Base-by-base conservation (phyloP, 2,113 vertebrate species). In the Eubucco bourcierii region DNA sequence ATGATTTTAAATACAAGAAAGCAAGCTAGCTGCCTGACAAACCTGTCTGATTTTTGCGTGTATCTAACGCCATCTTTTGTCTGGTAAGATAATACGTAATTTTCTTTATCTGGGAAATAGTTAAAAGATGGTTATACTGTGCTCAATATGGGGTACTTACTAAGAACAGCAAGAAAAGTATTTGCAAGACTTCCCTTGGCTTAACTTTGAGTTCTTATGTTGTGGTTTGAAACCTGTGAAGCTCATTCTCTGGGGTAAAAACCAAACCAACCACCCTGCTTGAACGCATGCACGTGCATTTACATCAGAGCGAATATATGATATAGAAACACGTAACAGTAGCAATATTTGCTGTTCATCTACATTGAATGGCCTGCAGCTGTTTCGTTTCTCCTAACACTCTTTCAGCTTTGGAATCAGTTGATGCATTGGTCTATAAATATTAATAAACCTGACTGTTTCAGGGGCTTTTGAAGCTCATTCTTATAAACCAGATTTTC, bases 201-300 rank as follows among this genome's bases (percentile, higher is more conserved):
- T 95, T 94, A 70, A 87, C 60, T 93, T 87, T 58, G 83, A 50
- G 68, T 94, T 96, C 34, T 95, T 52, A 31, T 71, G 34, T 93
- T 92, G 83, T 97, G 77, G 72, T 97, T 79, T 90, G 80, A 88
- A 95, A 94, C 95, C 93, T 97, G 88, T 97, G 95, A 93, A 96
- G 94, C 92, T 96, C 60, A 44, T 90, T 96, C 65, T 94, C 74
- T 91, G 90, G 68, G 47, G 44, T 8, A n/a, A 61, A 92, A 75
- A 8, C 10, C 34, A 79, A 90, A 84, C 28, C 6, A 71, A 23
- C 53, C 65, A 80, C 63, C 77, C 89, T 95, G 87, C 75, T 94
- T 88, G 94, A 94, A 90, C 63, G 88, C 84, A 84, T 7, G 70
- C 73, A 80, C 61, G 67, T 52, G 50, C 18, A 60, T 94, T 96